Conservation (phyloP, 2,113 vertebrate genomes). For the Chaetops frenatus region DNA sequence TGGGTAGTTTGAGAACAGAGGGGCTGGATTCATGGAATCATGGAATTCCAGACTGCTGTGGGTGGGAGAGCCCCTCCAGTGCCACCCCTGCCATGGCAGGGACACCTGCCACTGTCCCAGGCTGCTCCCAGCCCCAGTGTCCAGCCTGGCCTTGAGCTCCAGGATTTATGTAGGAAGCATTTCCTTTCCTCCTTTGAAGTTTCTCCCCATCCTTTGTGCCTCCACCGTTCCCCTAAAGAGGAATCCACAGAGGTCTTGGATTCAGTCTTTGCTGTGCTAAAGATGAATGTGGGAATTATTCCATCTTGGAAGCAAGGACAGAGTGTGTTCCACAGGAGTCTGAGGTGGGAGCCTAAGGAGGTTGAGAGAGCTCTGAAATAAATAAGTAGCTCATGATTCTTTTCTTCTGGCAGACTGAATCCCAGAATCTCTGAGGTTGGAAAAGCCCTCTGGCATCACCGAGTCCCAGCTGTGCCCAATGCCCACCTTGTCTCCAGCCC, state of each 20-base stretch:
- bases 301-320: background rate
- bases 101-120: background rate
- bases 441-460: accelerated
- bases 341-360: background rate
- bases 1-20: accelerated
- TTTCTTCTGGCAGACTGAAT: background rate
- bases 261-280: background rate
- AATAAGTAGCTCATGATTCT: background rate
- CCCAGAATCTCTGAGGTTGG: background rate
- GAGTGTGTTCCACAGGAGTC: background rate
- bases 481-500: background rate
- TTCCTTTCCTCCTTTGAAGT: background rate
- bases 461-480: accelerated
- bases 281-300: background rate
- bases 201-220: background rate
- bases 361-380: background rate
- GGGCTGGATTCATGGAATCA: background rate
- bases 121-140: background rate
- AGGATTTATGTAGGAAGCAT: background rate
- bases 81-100: background rate
- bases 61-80: accelerated
- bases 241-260: background rate
- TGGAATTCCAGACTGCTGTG: background rate
- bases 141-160: background rate
- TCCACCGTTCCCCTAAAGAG: background rate